Percentiles rank a stretch among this genome's conserved stretches.
Evolutionary conservation across 2,113 vertebrate species (phyloP).

Genomic region (Alosa alosa): DNA sequence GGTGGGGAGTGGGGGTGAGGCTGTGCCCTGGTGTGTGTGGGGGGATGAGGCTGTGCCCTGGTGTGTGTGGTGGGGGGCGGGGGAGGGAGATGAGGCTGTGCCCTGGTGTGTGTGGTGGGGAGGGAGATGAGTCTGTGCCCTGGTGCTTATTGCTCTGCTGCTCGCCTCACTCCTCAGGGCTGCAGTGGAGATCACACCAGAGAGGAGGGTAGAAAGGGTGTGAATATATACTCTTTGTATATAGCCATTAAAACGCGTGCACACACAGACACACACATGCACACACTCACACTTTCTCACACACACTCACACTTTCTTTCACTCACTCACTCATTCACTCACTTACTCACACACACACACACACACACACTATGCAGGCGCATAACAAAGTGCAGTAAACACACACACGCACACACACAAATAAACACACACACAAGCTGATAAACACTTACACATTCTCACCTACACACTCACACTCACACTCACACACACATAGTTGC

Average conservation of each 20-base stretch:
- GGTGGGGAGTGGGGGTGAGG: not conserved
- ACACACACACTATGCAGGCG: slow-evolving; percentile 25
- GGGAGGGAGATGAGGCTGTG: no score
- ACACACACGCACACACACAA: not conserved
- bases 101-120: no score
- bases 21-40: no score
- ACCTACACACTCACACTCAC: not conserved
- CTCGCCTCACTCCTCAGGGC: no score
- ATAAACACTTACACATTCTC: not conserved
- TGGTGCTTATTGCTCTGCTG: no score
- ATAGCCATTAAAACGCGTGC: not conserved
- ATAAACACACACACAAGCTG: not conserved
- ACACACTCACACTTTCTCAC: not conserved
- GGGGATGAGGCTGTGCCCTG: no score
- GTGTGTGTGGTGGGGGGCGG: no score
- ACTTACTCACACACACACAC: slow-evolving; percentile 27
- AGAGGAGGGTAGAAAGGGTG: no score
- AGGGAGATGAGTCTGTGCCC: no score
- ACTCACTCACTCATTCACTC: not conserved
- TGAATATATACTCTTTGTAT: no score
- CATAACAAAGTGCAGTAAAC: no score
- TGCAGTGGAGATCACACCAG: no score
- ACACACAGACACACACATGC: not conserved
- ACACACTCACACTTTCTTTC: not conserved
- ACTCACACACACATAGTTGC: slow-evolving; percentile 15